Base-by-base conservation (phyloP, 2,888 invertebrate species). In the Eupithecia dodoneata region DNA sequence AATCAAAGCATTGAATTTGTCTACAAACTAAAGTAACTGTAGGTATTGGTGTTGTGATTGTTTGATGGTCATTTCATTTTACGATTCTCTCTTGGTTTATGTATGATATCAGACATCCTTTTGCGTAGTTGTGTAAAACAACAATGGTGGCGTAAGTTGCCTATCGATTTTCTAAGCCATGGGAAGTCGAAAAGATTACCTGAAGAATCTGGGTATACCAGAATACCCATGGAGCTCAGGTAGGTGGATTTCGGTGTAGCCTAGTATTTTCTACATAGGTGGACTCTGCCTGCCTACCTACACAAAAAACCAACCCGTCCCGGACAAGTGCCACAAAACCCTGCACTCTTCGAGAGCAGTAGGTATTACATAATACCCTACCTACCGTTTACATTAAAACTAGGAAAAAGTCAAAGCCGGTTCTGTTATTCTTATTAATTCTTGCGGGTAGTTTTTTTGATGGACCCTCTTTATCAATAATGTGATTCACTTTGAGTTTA, bases 191-290 rank as follows among this genome's bases (percentile, higher is more conserved):
- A 90, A 88, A 82, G 91, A 91, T 78, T 85, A 78, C 69, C 76
- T 91, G 30, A 92, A 91, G 80, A 91, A 89, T 42, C 83, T 91
- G 59, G 92, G 91, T 2, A 86, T 91, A 63, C 83, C 90, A 2
- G 91, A 92, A 80, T 93, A 92, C 76, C 92, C 92, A 3, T 93
- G 93, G 92, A 93, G 93, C 83, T 93, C 93, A 80, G 93, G 93
- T 93, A 86, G 70, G 83, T 69, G 49, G 3, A 9, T 66, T 67
- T 44, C 9, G 4, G 66, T 66, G 42, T 15, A 52, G n/a, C 15
- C 7, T 59, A 59, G 9, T 59, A 7, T 59, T 59, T 52, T 55
- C 6, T 55, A 80, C 92, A 92, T 93, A 85, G 70, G 82, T 66
- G 47, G 5, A 45, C 30, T 30, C 30, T 30, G 30, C 44, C 30